Conservation (phyloP, 64 coral and sea anemone species). For the Exaiptasia diaphana region DNA sequence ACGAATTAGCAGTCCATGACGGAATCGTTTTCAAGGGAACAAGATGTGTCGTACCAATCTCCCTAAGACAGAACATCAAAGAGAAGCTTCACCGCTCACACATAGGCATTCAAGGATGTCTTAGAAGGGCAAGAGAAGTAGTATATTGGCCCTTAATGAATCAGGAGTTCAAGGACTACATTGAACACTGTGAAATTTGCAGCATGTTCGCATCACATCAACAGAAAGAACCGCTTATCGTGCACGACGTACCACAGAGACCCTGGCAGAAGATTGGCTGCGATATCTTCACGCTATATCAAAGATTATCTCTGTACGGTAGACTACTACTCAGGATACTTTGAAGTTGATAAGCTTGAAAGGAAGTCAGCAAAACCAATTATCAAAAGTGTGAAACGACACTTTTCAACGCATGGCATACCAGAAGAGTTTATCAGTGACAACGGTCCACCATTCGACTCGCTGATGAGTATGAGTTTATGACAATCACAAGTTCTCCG, state of each 20-base stretch:
- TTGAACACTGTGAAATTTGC: not conserved
- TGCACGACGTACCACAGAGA: constrained; percentile 1
- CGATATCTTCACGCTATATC: not conserved
- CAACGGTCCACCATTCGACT: constrained; percentile 33
- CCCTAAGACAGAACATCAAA: constrained; percentile 8
- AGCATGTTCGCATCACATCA: not conserved
- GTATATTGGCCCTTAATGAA: constrained; percentile 32
- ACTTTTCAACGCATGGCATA: constrained; percentile 31
- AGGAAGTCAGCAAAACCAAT: constrained; percentile 15
- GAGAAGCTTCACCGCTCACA: constrained; percentile 32
- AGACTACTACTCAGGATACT: constrained; percentile 11
- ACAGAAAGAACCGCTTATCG: constrained; percentile 41
- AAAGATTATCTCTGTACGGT: constrained; percentile 26
- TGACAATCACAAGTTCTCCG: not conserved
- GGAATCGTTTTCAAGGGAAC: not conserved
- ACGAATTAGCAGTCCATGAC: constrained; percentile 12
- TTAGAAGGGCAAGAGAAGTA: not conserved
- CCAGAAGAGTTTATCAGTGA: not conserved
- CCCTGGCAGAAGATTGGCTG: constrained; percentile 39
- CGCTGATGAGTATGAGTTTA: constrained; percentile 9
- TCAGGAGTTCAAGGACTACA: not conserved
- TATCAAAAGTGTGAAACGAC: constrained; percentile 21
- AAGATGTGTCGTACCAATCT: not conserved
- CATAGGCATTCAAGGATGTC: constrained; percentile 6
- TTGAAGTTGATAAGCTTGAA: constrained; percentile 17